These are phyloP conservation scores for Jordanella pulchra DNA, from an alignment of 2,797 vertebrate species.

Conservation along the genomic window DNA sequence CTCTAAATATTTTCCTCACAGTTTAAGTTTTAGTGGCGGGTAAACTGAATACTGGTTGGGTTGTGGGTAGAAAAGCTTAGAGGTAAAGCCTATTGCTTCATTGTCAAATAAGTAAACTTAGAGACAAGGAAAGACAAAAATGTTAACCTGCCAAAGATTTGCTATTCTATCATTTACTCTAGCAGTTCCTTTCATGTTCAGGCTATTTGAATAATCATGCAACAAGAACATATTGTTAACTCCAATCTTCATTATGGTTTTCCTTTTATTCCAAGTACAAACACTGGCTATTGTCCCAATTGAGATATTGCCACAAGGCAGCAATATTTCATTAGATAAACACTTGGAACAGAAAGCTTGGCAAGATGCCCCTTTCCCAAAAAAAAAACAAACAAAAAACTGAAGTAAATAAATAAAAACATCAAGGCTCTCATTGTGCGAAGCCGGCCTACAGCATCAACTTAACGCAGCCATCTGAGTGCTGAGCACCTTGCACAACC, in stretches of 20 bases:
- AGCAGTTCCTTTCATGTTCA: constrained; percentile 12
- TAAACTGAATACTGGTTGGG: not conserved
- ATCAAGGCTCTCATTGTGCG: constrained; percentile 56
- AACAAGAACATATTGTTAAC: constrained; percentile 58
- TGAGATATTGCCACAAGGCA: constrained; percentile 66
- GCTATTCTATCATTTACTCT: constrained; percentile 7
- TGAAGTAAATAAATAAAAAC: no score
- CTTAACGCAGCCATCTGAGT: constrained; percentile 58
- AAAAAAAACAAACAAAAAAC: not conserved
- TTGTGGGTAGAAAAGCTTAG: constrained; percentile 7
- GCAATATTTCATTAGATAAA: constrained; percentile 79
- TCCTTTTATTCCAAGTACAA: constrained; percentile 72
- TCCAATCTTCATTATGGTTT: constrained; percentile 63
- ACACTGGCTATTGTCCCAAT: constrained; percentile 67
- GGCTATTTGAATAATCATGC: constrained; percentile 25
- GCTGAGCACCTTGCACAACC: constrained; percentile 52
- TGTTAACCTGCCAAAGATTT: constrained; percentile 23
- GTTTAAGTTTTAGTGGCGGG: not conserved
- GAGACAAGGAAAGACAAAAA: constrained; percentile 15
- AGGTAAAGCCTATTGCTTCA: constrained; percentile 28
- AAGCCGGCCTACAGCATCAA: constrained; percentile 62
- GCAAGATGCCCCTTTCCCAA: constrained; percentile 61
- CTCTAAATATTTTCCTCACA: not conserved
- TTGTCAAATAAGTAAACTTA: constrained; percentile 22
- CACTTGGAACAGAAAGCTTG: constrained; percentile 72